These are phyloP conservation scores for Alca torda DNA, from an alignment of 2,797 vertebrate genomes.

Conservation along the genomic window DNA sequence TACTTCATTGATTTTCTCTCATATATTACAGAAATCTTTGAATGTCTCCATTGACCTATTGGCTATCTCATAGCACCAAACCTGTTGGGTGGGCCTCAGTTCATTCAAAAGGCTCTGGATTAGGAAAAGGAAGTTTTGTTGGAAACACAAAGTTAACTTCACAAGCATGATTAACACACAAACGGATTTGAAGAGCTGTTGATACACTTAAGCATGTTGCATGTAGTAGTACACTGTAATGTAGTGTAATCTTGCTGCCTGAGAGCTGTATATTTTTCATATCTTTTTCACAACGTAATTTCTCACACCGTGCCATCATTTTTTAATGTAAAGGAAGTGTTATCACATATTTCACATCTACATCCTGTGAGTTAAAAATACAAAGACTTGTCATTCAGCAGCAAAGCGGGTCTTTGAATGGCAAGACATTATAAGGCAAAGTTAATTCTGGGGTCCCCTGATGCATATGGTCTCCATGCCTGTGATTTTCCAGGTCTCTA, in stretches of 20 bases:
- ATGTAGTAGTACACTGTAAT: background rate
- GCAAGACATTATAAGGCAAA: background rate
- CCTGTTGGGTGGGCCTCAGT: background rate
- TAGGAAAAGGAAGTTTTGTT: background rate
- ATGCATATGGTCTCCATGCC: background rate
- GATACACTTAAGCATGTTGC: background rate
- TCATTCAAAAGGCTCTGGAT: background rate
- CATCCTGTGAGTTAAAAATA: background rate
- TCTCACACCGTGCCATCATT: background rate
- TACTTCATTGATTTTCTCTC: background rate
- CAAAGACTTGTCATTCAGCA: background rate
- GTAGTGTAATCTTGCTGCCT: background rate
- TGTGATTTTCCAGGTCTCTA: background rate
- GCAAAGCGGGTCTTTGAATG: rapidly evolving
- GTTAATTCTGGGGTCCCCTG: background rate
- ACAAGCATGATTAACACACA: background rate
- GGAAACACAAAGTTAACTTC: background rate
- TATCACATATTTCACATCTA: background rate
- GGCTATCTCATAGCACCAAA: background rate
- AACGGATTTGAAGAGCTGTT: background rate
- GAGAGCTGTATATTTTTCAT: background rate
- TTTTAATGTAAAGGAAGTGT: background rate
- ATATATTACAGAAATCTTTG: background rate
- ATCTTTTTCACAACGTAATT: background rate
- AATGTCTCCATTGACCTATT: background rate